Conservation (phyloP, 2,888 invertebrate genomes). For the Schizaphis graminum region DNA sequence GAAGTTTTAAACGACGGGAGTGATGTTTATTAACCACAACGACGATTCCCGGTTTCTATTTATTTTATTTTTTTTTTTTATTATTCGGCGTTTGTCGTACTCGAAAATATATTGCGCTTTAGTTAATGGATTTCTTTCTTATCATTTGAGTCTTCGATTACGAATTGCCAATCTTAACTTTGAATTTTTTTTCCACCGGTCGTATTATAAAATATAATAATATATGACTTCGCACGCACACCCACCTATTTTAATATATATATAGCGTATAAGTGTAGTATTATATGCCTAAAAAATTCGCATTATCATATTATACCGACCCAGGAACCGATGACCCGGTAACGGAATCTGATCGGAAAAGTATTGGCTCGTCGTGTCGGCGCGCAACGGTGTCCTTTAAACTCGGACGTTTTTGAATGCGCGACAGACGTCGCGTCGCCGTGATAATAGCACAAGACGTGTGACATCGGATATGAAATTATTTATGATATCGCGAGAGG, state of each 20-base stretch:
- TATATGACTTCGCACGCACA: neutral
- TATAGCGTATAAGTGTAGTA: neutral
- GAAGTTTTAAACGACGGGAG: conserved; percentile 9
- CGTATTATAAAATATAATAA: neutral
- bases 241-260: neutral
- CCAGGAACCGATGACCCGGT: neutral
- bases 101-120: conserved; percentile 40
- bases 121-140: conserved; percentile 26
- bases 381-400: neutral
- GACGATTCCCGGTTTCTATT: neutral
- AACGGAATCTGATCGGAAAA: neutral
- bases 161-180: conserved; percentile 18
- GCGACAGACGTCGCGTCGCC: neutral
- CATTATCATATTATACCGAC: neutral
- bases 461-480: neutral
- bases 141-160: neutral
- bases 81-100: neutral
- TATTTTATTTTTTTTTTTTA: neutral
- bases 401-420: neutral
- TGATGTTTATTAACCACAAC: conserved; percentile 46
- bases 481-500: neutral
- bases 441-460: neutral
- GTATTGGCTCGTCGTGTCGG: neutral
- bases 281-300: neutral
- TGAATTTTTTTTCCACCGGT: neutral